Evolutionary conservation across 2,888 invertebrate genomes (phyloP).

Genomic region (Netelia virgata): DNA sequence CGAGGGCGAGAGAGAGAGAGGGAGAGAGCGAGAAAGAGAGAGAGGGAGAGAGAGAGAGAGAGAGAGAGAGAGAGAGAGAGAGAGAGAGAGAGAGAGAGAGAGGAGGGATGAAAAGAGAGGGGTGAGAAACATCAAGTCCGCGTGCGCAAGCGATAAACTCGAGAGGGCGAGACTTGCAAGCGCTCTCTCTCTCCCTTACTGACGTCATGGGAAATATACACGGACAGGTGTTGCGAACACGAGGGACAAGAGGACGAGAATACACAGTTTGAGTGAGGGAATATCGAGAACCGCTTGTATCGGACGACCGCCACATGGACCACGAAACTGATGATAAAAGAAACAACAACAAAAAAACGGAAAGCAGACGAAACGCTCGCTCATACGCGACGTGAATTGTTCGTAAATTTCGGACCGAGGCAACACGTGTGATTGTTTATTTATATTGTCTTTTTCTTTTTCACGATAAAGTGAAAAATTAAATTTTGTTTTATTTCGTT

Average conservation of each 20-base stretch:
- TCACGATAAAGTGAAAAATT: not conserved
- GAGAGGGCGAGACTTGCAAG: conserved; percentile 10
- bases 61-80: too few species aligned
- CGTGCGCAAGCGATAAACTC: not conserved
- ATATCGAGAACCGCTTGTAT: conserved; percentile 11
- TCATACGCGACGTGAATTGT: not conserved
- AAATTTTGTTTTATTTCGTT: too few species aligned
- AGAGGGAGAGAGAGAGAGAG: not conserved
- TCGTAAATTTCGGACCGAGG: not conserved
- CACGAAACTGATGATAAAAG: conserved; percentile 15
- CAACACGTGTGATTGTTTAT: not conserved
- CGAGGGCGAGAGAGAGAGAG: not conserved
- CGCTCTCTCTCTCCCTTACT: not conserved
- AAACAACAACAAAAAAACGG: not conserved
- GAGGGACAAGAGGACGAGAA: conserved; percentile 21
- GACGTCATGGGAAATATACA: conserved; percentile 43
- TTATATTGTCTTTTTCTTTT: not conserved
- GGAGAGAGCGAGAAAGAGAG: too few species aligned
- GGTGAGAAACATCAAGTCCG: not conserved
- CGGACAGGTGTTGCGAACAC: conserved; percentile 35
- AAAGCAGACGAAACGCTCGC: not conserved
- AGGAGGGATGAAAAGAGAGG: not conserved
- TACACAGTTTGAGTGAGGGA: not conserved
- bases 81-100: not conserved
- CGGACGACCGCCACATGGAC: conserved; percentile 35